phyloP scores from a whole-genome alignment of 53 echinoderm and acorn worm species.

The Astropecten irregularis region DNA sequence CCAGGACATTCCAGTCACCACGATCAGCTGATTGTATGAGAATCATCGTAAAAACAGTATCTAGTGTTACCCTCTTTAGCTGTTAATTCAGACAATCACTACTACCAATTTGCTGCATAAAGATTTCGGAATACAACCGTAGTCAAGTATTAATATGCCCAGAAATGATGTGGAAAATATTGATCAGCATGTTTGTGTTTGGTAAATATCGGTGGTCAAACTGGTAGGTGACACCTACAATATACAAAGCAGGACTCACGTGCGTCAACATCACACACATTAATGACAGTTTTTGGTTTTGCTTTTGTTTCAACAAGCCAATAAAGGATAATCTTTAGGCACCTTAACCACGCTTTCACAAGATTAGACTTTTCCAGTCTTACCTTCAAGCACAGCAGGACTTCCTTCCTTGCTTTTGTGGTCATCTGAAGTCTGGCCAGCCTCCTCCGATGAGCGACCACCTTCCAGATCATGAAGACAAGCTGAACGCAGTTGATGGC shows the following conservation, averaged over 20 bases:
- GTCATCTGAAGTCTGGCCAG: slow-evolving; percentile 28
- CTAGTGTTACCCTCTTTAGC: no score
- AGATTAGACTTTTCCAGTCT: background rate
- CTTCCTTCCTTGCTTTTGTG: slow-evolving; percentile 21
- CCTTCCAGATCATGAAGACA: slow-evolving; percentile 3
- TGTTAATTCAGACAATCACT: no score
- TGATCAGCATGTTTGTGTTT: no score
- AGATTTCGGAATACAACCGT: no score
- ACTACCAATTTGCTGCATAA: no score
- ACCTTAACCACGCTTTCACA: background rate
- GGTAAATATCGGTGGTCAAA: no score
- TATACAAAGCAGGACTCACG: background rate
- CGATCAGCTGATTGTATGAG: background rate
- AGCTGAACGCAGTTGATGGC: slow-evolving; percentile 37
- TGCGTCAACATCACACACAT: no score
- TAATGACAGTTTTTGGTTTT: no score
- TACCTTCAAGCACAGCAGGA: slow-evolving; percentile 58
- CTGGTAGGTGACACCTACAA: background rate
- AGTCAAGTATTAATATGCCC: no score
- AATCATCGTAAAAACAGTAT: background rate
- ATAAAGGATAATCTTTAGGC: no score
- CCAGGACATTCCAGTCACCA: slow-evolving; percentile 18
- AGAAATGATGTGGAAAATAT: no score
- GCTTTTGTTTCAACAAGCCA: no score
- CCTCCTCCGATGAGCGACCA: slow-evolving; percentile 21